A percentile compares a stretch with the other conserved stretches of the same genome.
Evolutionary conservation across 2,888 invertebrate genomes (phyloP).

Genomic region (Dryobota labecula): DNA sequence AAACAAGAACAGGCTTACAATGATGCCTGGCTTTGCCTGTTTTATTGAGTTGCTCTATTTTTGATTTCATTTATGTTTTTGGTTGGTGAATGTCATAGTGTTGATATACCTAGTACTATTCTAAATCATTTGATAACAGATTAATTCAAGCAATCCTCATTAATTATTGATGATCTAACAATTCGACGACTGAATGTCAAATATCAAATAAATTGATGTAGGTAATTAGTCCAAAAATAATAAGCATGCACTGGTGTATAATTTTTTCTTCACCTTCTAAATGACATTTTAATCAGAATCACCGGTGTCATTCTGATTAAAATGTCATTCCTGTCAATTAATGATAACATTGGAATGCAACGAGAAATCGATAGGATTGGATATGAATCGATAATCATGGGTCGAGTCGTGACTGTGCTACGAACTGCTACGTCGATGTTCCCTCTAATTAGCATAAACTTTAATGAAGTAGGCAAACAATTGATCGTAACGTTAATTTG

Average conservation of each 20-base stretch:
- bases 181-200: conserved; percentile 7
- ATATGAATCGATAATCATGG: conserved; percentile 34
- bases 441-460: conserved; percentile 23
- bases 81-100: background rate
- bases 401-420: conserved; percentile 43
- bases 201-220: conserved; percentile 5
- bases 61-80: background rate
- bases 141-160: conserved; percentile 10
- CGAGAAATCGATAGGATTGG: conserved; percentile 32
- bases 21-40: background rate
- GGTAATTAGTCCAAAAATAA: conserved; percentile 1
- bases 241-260: background rate
- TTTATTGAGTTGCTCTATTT: background rate
- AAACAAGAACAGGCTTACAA: background rate
- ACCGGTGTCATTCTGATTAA: background rate
- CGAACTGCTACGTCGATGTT: conserved; percentile 26
- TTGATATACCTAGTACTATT: background rate
- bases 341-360: conserved; percentile 31
- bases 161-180: background rate
- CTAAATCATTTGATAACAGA: background rate
- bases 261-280: background rate
- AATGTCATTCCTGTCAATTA: conserved; percentile 17
- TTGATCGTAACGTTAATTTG: background rate
- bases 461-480: conserved; percentile 5
- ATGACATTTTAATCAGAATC: conserved; percentile 22